Percentiles rank a stretch among this genome's conserved stretches.
phyloP scores from a whole-genome alignment of 2,113 vertebrate genomes.

The Anhinga anhinga region DNA sequence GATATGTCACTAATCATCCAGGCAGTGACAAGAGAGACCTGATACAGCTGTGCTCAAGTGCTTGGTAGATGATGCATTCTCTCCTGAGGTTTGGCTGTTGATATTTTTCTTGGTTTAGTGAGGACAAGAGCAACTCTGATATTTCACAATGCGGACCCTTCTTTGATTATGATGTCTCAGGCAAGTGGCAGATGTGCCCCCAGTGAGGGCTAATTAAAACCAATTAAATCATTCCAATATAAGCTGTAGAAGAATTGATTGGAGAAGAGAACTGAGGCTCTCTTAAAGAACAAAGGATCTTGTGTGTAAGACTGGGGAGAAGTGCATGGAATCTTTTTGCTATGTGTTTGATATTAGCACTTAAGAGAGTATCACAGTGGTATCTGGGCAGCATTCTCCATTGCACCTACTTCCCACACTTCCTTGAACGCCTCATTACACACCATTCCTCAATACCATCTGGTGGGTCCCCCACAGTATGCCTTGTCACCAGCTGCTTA shows the following conservation, averaged over 20 bases:
- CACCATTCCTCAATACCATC: conserved; percentile 1
- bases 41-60: conserved; percentile 10
- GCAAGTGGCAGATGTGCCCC: neutral
- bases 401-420: conserved; percentile 24
- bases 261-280: neutral
- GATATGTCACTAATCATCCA: neutral
- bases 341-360: neutral
- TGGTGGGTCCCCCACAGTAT: conserved; percentile 16
- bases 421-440: neutral
- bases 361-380: neutral
- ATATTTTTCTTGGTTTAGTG: neutral
- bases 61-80: neutral
- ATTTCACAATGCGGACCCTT: neutral
- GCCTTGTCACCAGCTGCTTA: conserved; percentile 2
- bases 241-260: neutral
- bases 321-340: neutral
- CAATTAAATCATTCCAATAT: neutral
- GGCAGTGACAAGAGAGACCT: neutral
- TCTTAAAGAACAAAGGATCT: neutral
- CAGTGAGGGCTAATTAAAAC: neutral
- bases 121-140: neutral
- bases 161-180: neutral
- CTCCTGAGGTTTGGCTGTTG: neutral
- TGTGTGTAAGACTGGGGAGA: neutral
- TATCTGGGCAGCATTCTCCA: neutral